Evolutionary conservation across 2,113 vertebrate species (phyloP).

Genomic region (Gracilinanus agilis): DNA sequence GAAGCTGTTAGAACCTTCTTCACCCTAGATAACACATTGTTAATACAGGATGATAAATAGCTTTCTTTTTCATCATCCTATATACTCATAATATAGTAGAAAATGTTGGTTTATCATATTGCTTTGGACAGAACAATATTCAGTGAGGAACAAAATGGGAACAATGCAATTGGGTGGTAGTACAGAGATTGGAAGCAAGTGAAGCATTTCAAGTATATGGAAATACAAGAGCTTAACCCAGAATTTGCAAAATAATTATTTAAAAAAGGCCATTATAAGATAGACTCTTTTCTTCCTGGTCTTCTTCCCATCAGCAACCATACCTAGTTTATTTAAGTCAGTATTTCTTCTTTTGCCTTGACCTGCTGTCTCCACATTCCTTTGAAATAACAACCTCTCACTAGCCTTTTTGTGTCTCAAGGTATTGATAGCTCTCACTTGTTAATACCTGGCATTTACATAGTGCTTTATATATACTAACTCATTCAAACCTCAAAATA

Average conservation of each 20-base stretch:
- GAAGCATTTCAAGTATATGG: too few species aligned
- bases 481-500: neutral
- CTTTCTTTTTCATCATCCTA: slow-evolving; percentile 36
- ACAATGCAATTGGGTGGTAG: neutral
- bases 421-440: neutral
- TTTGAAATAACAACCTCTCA: neutral
- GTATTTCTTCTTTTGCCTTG: neutral
- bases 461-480: neutral
- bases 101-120: slow-evolving; percentile 9
- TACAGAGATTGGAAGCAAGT: neutral
- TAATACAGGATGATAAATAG: slow-evolving; percentile 20
- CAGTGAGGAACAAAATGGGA: neutral
- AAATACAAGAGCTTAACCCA: too few species aligned
- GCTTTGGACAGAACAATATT: slow-evolving; percentile 12
- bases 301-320: neutral
- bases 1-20: slow-evolving; percentile 23
- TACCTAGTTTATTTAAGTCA: neutral
- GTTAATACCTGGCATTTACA: neutral
- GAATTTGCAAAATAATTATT: neutral
- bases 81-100: slow-evolving; percentile 8
- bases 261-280: neutral
- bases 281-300: neutral
- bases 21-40: slow-evolving; percentile 17
- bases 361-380: neutral
- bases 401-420: neutral